These are phyloP conservation scores for Solen grandis DNA, from an alignment of 1,140 invertebrate genomes.

Conservation along the genomic window DNA sequence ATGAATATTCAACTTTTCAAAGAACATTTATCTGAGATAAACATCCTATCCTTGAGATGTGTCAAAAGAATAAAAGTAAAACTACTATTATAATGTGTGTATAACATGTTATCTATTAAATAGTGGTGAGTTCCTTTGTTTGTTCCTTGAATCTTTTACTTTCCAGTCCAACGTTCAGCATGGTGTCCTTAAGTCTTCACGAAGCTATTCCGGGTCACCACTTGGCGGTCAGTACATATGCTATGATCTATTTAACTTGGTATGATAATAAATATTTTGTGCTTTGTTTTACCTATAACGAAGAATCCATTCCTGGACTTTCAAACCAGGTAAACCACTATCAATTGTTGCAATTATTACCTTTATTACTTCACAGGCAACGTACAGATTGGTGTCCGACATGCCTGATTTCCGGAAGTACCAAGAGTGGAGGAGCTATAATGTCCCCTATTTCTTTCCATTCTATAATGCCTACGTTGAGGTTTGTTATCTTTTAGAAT, in stretches of 20 bases:
- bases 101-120: too few species aligned
- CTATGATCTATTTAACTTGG: background rate
- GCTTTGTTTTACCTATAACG: background rate
- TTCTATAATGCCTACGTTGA: slow-evolving; percentile 78
- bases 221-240: slow-evolving; percentile 58
- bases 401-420: slow-evolving; percentile 73
- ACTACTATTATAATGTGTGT: too few species aligned
- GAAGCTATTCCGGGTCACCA: slow-evolving; percentile 80
- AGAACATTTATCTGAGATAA: too few species aligned
- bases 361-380: slow-evolving; percentile 29
- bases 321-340: background rate
- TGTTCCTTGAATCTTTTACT: too few species aligned
- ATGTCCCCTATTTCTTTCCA: slow-evolving; percentile 79
- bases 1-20: too few species aligned
- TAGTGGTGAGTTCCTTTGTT: too few species aligned
- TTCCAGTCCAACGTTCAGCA: slow-evolving; percentile 30
- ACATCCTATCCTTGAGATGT: too few species aligned
- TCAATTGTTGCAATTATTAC: background rate
- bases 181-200: slow-evolving; percentile 70
- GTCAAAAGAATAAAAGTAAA: too few species aligned
- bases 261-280: background rate
- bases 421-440: slow-evolving; percentile 65
- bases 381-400: slow-evolving; percentile 52
- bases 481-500: too few species aligned
- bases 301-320: background rate